Base-by-base conservation (phyloP, 2,113 vertebrate species). In the Syrmaticus mikado region DNA sequence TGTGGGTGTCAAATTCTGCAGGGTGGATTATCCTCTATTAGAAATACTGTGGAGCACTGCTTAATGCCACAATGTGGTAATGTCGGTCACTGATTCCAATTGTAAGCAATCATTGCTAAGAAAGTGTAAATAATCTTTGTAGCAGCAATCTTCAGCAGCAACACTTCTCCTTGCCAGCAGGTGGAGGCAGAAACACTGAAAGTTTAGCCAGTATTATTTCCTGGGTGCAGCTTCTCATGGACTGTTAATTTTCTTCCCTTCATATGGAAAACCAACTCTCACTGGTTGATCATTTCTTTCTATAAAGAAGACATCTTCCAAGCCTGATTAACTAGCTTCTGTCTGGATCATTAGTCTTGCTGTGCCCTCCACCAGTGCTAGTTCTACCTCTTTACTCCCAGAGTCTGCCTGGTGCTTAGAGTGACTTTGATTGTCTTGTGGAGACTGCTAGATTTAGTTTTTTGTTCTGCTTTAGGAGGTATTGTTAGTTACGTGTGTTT, bases 161-260 rank as follows among this genome's bases (percentile, higher is more conserved):
- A 61, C 88, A 25, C 34, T 43, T 91, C 72, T 97, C 52, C 62
- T 94, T 87, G 83, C 92, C 95, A 86, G 96, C 86, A 96, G 95
- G 79, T 87, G 93, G 95, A 96, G 96, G 92, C 97, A 97, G 96
- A 89, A 93, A 8, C 86, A 46, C 78, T 91, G 93, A 53, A 28
- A 74, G 34, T 53, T 71, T 43, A 90, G 76, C 28, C 57, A 10
- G 14, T 3, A 15, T 20, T 32, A 2, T 50, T 68, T 38, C 75
- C 73, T 34, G 6, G 40, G 41, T 22, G 40, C 66, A 72, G 50
- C 66, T 83, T 58, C 36, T 58, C 66, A 8, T 5, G 2, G 28
- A 6, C 70, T 10, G 20, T 8, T 36, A 36, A 13, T 41, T 32
- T 50, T 24, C 72, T 58, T 66, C 65, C 62, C 43, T 53, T 25